A percentile compares a stretch with the other conserved stretches of the same genome.
Evolutionary conservation across 1,140 invertebrate genomes (phyloP).

Genomic region (Apis laboriosa): DNA sequence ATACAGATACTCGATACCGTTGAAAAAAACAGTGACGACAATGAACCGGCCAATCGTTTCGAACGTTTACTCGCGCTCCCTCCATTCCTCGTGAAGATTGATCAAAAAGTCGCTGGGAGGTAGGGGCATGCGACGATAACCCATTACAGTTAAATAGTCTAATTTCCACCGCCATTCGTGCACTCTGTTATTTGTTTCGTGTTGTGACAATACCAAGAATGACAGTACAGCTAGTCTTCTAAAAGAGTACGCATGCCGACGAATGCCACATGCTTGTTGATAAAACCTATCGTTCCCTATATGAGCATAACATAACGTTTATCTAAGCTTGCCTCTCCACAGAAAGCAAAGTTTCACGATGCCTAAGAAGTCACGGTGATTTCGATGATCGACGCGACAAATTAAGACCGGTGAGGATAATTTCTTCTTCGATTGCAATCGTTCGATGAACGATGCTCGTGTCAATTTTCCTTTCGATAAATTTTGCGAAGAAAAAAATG

Average conservation of each 20-base stretch:
- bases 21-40: conserved; percentile 48
- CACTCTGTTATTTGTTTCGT: conserved; percentile 44
- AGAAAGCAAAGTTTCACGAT: neutral
- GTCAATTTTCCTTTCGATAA: conserved; percentile 3
- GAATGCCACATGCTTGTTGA: neutral
- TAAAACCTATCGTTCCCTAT: neutral
- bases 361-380: neutral
- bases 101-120: conserved; percentile 19
- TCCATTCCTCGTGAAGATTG: conserved; percentile 47
- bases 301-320: neutral
- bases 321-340: neutral
- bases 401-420: neutral
- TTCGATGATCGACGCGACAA: neutral
- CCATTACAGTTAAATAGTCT: conserved; percentile 60
- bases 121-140: conserved; percentile 61
- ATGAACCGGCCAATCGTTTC: conserved; percentile 52
- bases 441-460: neutral
- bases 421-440: neutral
- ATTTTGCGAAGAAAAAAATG: neutral
- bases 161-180: conserved; percentile 49
- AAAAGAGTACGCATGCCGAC: too few species aligned
- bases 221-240: neutral
- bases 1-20: conserved; percentile 36
- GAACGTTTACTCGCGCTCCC: neutral
- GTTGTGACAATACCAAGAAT: conserved; percentile 15